A percentile compares a stretch with the other conserved stretches of the same genome.
These are phyloP conservation scores for Agrypnia vestita DNA, from an alignment of 1,140 invertebrate genomes.

Conservation along the genomic window DNA sequence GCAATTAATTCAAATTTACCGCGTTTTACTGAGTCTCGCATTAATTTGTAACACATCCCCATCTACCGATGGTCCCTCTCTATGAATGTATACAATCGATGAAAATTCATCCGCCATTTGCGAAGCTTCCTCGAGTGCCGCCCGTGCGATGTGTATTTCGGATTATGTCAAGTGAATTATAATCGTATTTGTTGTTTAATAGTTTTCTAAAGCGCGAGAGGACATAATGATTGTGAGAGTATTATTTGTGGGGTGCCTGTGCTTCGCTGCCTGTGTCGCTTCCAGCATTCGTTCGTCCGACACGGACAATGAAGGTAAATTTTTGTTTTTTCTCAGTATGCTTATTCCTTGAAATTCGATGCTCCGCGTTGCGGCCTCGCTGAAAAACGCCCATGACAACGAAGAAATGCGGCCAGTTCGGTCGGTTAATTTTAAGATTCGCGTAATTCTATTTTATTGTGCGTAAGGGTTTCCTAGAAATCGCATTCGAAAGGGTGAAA, in stretches of 20 bases:
- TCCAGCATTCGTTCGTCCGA: conserved; percentile 19
- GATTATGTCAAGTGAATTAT: conserved; percentile 46
- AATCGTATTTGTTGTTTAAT: conserved; percentile 36
- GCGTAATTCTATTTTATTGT: background rate
- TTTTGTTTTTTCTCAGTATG: conserved; percentile 28
- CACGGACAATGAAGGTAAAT: conserved; percentile 50
- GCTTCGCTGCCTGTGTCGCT: conserved; percentile 24
- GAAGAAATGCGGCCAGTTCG: background rate
- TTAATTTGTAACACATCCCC: background rate
- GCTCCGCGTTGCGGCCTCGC: background rate
- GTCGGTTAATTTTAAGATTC: background rate
- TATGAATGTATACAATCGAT: conserved; percentile 54
- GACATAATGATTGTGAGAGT: conserved; percentile 50
- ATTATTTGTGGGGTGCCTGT: conserved; percentile 44
- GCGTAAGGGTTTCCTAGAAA: background rate
- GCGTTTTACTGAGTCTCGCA: background rate
- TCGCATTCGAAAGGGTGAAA: conserved; percentile 8
- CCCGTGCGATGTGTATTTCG: conserved; percentile 46
- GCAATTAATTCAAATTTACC: conserved; percentile 2
- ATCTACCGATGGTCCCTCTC: conserved; percentile 16
- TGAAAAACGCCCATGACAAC: background rate
- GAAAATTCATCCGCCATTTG: conserved; percentile 53
- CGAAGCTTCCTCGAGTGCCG: conserved; percentile 40
- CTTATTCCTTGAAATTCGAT: conserved; percentile 3
- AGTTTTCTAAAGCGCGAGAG: conserved; percentile 13